phyloP scores from a whole-genome alignment of 1,140 invertebrate species.

The Apis florea region DNA sequence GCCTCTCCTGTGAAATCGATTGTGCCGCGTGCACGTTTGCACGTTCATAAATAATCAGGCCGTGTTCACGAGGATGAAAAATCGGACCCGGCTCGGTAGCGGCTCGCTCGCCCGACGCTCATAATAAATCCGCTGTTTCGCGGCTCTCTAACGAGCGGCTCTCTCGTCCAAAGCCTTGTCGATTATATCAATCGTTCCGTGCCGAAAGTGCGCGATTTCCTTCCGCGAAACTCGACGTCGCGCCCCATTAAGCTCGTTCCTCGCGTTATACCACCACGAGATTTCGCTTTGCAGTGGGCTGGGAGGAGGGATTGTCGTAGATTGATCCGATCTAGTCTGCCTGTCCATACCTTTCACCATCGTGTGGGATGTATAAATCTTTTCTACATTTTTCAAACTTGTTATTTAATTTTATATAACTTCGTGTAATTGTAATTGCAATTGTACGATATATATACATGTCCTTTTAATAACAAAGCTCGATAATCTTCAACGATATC shows the following conservation, averaged over 20 bases:
- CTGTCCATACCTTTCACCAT: conserved; percentile 2
- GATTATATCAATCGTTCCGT: conserved; percentile 43
- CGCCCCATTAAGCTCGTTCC: not conserved
- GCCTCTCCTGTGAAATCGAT: conserved; percentile 74
- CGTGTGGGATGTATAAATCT: not conserved
- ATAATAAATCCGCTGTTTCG: conserved; percentile 69
- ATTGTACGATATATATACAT: too few relatives aligned
- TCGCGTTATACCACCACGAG: too few relatives aligned
- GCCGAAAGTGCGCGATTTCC: conserved; percentile 19
- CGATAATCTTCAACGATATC: too few relatives aligned
- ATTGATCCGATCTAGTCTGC: not conserved
- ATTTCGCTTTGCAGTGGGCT: too few relatives aligned
- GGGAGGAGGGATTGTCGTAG: too few relatives aligned
- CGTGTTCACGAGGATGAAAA: conserved; percentile 70
- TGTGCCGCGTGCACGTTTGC: conserved; percentile 73
- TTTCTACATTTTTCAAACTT: too few relatives aligned
- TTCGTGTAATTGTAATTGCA: too few relatives aligned
- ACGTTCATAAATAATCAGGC: conserved; percentile 76
- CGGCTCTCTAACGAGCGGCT: conserved; percentile 58
- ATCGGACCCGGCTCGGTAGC: conserved; percentile 59
- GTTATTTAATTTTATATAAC: too few relatives aligned
- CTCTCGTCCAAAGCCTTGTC: conserved; percentile 31
- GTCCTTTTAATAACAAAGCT: too few relatives aligned
- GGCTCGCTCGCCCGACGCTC: conserved; percentile 50
- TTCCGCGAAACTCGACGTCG: conserved; percentile 15